Evolutionary conservation across 2,888 invertebrate genomes (phyloP), one percentile per base, ranked within the genome.

Genomic region (Drosophila phalerata): DNA sequence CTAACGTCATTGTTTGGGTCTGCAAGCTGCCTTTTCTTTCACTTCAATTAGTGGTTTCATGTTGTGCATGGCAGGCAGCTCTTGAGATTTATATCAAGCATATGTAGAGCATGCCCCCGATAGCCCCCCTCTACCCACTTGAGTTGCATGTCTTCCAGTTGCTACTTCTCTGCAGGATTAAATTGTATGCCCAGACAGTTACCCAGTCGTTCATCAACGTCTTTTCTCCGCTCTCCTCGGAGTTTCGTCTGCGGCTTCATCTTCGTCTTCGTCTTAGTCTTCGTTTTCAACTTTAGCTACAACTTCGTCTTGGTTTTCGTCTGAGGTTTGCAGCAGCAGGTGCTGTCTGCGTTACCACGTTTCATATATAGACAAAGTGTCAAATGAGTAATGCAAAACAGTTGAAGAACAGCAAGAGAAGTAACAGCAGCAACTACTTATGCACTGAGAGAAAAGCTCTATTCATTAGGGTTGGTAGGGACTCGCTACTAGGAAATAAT

Each of bases 31-130:
- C 78, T 81, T 75, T 89, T 89, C 85, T 88, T 90, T 88, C 90
- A 76, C 89, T 90, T 85, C 85, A 85, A 90, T 85, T 85, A 85
- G 89, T 86, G 85, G 90, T 83, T 80, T 86, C 85, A 83, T 85
- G 90, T 88, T 90, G 81, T 67, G 81, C 74, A 71, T 85, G 77
- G 79, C 79, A 79, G 75, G 38, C 79, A 73, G 52, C 87, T 81
- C 82, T 78, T 72, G 68, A 86, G 85, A 85, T 89, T 81, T 88
- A 83, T 86, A 85, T 88, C 86, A 76, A 57, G 69, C 84, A 81
- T 75, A 84, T 84, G 75, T 84, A 68, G 63, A 81, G 63, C 67
- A 49, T 47, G 30, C 43, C 17, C n/a, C 30, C 19, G 34, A n/a
- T 13, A n/a, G 34, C 8, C 28, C 8, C 28, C 25, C 5, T 5